phyloP scores from a whole-genome alignment of 2,797 vertebrate genomes.

The Lepidocolaptes lacrymiger region DNA sequence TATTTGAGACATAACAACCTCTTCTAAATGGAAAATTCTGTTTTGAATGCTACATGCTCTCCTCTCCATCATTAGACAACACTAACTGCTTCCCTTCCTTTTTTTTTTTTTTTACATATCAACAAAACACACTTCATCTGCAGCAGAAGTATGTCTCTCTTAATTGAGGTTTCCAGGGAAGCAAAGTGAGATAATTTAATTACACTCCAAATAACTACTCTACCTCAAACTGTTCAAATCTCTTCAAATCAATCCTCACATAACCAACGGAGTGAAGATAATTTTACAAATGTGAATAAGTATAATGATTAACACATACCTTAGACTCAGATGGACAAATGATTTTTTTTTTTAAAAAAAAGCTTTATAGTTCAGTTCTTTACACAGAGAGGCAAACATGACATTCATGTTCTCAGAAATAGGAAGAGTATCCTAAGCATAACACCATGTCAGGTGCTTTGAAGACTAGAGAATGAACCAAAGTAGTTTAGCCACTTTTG shows the following conservation, averaged over 20 bases:
- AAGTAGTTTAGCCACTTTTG: neutral
- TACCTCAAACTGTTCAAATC: conserved; percentile 36
- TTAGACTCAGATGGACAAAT: neutral
- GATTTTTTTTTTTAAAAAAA: too few species aligned
- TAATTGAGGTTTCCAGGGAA: conserved; percentile 33
- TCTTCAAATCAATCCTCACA: conserved; percentile 22
- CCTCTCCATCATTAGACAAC: neutral
- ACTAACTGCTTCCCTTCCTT: neutral
- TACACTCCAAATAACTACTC: conserved; percentile 13
- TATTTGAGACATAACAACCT: neutral
- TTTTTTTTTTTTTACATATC: neutral
- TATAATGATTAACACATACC: neutral
- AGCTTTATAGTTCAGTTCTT: neutral
- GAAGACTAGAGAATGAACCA: neutral
- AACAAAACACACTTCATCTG: conserved; percentile 35
- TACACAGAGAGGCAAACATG: neutral
- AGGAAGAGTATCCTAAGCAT: neutral
- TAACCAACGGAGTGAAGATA: neutral
- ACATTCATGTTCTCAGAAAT: neutral
- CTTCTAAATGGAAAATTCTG: conserved; percentile 6
- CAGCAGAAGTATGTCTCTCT: conserved; percentile 8
- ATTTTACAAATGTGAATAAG: conserved; percentile 2
- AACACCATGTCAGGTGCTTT: neutral
- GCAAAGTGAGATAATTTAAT: conserved; percentile 46
- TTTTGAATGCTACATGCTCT: neutral